These are phyloP conservation scores for Leptinotarsa haldemani DNA, from an alignment of 2,888 invertebrate genomes.

Conservation along the genomic window DNA sequence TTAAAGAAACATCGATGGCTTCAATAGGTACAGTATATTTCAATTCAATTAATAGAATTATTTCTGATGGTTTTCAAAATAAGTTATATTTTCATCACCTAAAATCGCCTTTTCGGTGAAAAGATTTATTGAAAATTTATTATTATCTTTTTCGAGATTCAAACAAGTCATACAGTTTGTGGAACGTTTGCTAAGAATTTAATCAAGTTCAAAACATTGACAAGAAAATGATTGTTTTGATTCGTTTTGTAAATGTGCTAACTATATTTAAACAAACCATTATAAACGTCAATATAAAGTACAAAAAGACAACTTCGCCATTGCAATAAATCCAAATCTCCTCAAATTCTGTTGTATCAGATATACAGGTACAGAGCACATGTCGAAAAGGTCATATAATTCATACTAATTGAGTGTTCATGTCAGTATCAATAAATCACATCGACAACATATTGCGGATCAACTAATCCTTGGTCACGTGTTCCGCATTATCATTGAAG, in stretches of 20 bases:
- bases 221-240: too few relatives aligned
- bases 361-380: neutral
- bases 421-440: constrained; percentile 63
- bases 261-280: neutral
- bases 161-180: too few relatives aligned
- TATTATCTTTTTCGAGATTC: too few relatives aligned
- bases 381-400: constrained; percentile 38
- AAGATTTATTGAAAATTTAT: too few relatives aligned
- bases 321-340: neutral
- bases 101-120: too few relatives aligned
- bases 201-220: too few relatives aligned
- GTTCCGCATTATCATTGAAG: constrained; percentile 58
- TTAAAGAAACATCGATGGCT: too few relatives aligned
- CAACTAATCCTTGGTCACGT: constrained; percentile 60
- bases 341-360: neutral
- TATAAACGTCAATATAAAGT: neutral
- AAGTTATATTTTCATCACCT: too few relatives aligned
- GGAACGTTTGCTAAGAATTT: too few relatives aligned
- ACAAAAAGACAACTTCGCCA: neutral
- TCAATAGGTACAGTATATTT: too few relatives aligned
- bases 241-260: neutral
- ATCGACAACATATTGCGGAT: constrained; percentile 60
- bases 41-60: too few relatives aligned
- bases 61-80: too few relatives aligned
- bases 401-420: constrained; percentile 60